Evolutionary conservation across 1,140 invertebrate species (phyloP), one percentile per base, ranked within the genome.

Genomic region (Drosophila fuyamai): DNA sequence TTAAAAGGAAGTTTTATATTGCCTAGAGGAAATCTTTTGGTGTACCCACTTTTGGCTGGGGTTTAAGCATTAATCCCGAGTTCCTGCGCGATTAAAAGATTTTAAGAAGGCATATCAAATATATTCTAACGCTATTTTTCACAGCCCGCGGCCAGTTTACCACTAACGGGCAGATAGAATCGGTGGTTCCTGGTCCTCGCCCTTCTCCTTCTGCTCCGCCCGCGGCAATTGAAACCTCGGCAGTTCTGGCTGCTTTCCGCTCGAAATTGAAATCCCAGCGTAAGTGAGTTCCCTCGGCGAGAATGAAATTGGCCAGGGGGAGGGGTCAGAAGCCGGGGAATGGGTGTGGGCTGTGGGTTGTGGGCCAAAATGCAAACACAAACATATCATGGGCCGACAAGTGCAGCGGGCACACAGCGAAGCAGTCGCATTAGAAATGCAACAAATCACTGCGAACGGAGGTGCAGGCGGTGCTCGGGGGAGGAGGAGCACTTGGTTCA

Each of bases 381-480:
- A 76, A 76, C 73, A 76, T 76, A 76, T 76, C 68, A 74, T 84
- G 63, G 71, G 57, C 65, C 58, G 72, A 84, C 81, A 85, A 84
- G 81, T 85, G 81, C 81, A 76, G 55, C 74, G 79, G 53, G 73
- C 55, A 56, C 55, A 63, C 61, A 66, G 44, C 70, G 79, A 55
- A 57, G 76, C 63, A 62, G 76, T 66, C 79, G 85, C 84, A 89
- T 84, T 89, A 89, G 84, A 89, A 89, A 90, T 89, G 84, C 84
- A 89, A 89, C 84, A 89, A 89, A 89, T 86, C 83, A 86, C 79
- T 73, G 83, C 59, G 50, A 53, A 38, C 38, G 56, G 48, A 38
- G 76, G 46, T 63, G 53, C 51, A 8, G 51, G 63, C 48, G 63
- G 68, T 40, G 79, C 62, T 70, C 53, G 73, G 81, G 58, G 41